phyloP scores from a whole-genome alignment of 2,113 vertebrate species.

The Camelus dromedarius region DNA sequence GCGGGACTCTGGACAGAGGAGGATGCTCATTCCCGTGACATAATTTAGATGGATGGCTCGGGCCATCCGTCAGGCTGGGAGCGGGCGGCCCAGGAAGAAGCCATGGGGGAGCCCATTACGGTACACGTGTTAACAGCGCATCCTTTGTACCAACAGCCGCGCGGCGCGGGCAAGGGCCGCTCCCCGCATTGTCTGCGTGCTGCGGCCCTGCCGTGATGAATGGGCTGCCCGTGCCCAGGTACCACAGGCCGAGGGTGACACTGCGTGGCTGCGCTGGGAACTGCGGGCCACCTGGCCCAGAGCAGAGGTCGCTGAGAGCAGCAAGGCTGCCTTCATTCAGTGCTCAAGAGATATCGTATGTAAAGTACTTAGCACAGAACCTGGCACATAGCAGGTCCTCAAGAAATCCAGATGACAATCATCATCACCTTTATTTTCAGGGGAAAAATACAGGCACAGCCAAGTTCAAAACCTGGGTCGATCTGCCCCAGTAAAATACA shows the following conservation, averaged over 20 bases:
- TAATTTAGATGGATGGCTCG: conserved; percentile 73
- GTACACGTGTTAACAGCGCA: conserved; percentile 78
- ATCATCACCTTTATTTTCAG: not conserved
- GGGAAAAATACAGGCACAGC: no score
- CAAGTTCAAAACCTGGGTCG: not conserved
- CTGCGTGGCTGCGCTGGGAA: not conserved
- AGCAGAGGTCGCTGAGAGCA: no score
- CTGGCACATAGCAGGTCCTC: not conserved
- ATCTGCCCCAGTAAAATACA: not conserved
- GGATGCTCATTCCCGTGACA: conserved; percentile 9
- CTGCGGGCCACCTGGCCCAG: not conserved
- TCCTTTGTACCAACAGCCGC: conserved; percentile 73
- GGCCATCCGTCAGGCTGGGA: conserved; percentile 66
- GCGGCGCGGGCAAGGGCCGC: conserved; percentile 60
- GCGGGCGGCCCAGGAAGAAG: conserved; percentile 68
- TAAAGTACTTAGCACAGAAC: not conserved
- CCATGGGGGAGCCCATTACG: conserved; percentile 74
- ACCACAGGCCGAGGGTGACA: conserved; percentile 69
- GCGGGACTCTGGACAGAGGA: not conserved
- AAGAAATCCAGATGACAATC: not conserved
- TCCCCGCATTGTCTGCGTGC: conserved; percentile 77
- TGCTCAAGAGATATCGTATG: not conserved
- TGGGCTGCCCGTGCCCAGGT: conserved; percentile 34
- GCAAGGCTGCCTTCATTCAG: not conserved
- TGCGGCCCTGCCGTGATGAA: conserved; percentile 39